Conservation (phyloP, 2,888 invertebrate genomes). For the Acrobasis suavella region DNA sequence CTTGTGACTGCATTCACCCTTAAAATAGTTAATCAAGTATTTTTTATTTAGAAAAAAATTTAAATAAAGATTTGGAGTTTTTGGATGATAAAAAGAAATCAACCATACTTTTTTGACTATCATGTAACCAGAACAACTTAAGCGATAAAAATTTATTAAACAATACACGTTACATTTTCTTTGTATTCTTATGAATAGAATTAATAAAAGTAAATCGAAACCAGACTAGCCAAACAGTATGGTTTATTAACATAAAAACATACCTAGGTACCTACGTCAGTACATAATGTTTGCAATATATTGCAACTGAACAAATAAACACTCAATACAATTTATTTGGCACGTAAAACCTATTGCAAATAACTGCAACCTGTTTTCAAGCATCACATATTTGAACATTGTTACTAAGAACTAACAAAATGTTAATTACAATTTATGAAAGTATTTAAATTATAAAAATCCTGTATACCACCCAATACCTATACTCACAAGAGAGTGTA, state of each 20-base stretch:
- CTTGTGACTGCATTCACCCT: too few species aligned
- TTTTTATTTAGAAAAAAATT: too few species aligned
- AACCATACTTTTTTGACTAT: too few species aligned
- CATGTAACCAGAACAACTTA: background rate
- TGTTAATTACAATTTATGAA: too few species aligned
- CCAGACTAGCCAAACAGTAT: slow-evolving; percentile 26
- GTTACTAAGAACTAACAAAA: too few species aligned
- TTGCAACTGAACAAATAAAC: slow-evolving; percentile 10
- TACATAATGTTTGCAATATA: background rate
- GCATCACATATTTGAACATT: background rate
- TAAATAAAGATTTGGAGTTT: too few species aligned
- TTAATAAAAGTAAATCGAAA: slow-evolving; percentile 24
- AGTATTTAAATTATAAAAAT: too few species aligned
- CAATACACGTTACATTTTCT: background rate
- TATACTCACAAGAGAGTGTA: too few species aligned
- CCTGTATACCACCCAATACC: too few species aligned
- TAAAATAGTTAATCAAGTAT: too few species aligned
- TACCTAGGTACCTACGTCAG: slow-evolving; percentile 15
- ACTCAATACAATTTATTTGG: background rate
- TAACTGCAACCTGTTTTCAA: background rate
- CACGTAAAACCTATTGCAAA: background rate
- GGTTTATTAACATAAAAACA: background rate
- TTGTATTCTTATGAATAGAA: slow-evolving; percentile 16
- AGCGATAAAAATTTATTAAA: background rate
- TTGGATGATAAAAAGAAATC: too few species aligned